Percentiles rank a stretch among this genome's conserved stretches.
Evolutionary conservation across 2,113 vertebrate species (phyloP).

Genomic region (Gallinago media): DNA sequence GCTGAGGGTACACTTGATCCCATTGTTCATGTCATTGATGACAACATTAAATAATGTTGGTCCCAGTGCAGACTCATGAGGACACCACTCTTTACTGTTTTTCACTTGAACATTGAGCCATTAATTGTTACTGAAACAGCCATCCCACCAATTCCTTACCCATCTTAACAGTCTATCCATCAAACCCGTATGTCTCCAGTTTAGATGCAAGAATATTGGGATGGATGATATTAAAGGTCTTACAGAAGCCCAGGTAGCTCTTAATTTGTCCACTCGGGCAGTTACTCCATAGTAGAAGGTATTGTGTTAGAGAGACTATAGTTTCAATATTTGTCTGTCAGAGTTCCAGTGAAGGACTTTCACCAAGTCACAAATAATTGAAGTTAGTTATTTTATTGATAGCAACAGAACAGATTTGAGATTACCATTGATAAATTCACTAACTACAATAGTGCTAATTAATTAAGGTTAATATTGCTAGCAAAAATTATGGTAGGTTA

Average conservation of each 20-base stretch:
- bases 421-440: background rate
- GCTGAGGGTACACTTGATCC: background rate
- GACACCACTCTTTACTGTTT: rapidly evolving
- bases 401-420: background rate
- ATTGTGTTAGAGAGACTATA: background rate
- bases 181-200: background rate
- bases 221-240: background rate
- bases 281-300: background rate
- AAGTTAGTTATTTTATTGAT: background rate
- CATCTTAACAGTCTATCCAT: background rate
- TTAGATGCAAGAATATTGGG: background rate
- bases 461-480: too few relatives aligned
- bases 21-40: background rate
- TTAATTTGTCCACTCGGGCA: background rate
- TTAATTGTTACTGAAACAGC: background rate
- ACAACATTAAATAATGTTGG: background rate
- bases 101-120: background rate
- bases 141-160: background rate
- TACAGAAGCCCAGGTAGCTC: background rate
- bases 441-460: too few relatives aligned
- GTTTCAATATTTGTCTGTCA: background rate
- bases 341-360: background rate
- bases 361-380: background rate
- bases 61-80: background rate
- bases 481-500: too few relatives aligned